phyloP scores from a whole-genome alignment of 2,113 vertebrate species.

The Poicephalus gulielmi region DNA sequence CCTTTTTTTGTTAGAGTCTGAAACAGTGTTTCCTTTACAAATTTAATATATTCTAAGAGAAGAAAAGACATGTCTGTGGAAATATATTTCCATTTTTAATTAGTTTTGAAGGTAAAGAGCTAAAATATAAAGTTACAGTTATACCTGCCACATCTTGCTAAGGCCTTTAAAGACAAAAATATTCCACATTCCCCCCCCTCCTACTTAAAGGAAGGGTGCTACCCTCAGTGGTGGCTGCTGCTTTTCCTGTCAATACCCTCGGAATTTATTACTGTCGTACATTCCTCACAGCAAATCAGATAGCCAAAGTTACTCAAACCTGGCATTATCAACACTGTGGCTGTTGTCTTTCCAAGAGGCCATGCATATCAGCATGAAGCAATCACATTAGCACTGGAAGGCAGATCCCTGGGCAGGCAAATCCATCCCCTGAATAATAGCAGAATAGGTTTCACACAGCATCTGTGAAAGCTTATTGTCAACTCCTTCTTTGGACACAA shows the following conservation, averaged over 20 bases:
- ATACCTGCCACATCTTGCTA: not conserved
- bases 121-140: not conserved
- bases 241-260: not conserved
- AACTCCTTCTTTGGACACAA: not conserved
- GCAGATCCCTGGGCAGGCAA: not conserved
- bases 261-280: not conserved
- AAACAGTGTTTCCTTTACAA: not conserved
- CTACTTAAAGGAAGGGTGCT: not conserved
- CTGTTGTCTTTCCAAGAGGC: not conserved
- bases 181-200: not conserved
- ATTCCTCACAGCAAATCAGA: not conserved
- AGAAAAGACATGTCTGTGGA: not conserved
- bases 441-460: not conserved
- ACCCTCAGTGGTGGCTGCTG: not conserved
- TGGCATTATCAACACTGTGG: not conserved
- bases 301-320: not conserved
- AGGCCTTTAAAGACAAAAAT: not conserved
- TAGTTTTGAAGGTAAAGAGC: not conserved
- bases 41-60: not conserved
- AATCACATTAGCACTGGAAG: not conserved
- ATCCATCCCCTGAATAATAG: not conserved
- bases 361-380: not conserved
- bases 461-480: not conserved
- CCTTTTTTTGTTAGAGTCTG: not conserved
- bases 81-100: not conserved